phyloP scores from a whole-genome alignment of 2,888 invertebrate genomes.

The Nomada fabriciana region DNA sequence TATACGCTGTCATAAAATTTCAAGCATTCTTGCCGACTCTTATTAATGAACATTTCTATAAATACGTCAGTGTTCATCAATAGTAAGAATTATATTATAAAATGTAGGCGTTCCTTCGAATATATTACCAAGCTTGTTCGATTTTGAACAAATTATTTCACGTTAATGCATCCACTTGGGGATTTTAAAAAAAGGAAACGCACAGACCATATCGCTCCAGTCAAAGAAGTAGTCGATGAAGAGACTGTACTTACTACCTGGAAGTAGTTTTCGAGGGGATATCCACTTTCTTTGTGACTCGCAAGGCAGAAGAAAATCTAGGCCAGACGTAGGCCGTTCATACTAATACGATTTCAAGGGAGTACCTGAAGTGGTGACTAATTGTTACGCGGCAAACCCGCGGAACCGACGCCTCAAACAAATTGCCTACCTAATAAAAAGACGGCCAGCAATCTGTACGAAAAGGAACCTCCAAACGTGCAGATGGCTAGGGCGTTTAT shows the following conservation, averaged over 20 bases:
- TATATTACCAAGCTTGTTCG: background rate
- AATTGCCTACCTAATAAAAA: no score
- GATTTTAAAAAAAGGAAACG: background rate
- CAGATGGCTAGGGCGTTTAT: no score
- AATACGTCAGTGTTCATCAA: no score
- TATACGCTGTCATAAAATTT: background rate
- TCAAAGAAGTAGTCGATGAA: background rate
- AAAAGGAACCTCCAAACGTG: no score
- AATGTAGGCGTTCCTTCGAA: background rate
- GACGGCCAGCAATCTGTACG: no score
- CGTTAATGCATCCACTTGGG: background rate
- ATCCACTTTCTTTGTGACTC: constrained; percentile 40
- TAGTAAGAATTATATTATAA: no score
- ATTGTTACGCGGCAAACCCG: no score
- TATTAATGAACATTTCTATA: no score
- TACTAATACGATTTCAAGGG: constrained; percentile 3
- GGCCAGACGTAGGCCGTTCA: constrained; percentile 17
- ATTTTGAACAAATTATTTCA: background rate
- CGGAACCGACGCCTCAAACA: no score
- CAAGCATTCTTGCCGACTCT: background rate
- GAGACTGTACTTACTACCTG: background rate
- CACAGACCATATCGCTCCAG: background rate
- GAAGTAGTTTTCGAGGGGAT: constrained; percentile 15
- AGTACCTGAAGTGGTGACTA: background rate
- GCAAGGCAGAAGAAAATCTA: constrained; percentile 15